Evolutionary conservation across 2,113 vertebrate species (phyloP).

Genomic region (Tangachromis dhanisi): DNA sequence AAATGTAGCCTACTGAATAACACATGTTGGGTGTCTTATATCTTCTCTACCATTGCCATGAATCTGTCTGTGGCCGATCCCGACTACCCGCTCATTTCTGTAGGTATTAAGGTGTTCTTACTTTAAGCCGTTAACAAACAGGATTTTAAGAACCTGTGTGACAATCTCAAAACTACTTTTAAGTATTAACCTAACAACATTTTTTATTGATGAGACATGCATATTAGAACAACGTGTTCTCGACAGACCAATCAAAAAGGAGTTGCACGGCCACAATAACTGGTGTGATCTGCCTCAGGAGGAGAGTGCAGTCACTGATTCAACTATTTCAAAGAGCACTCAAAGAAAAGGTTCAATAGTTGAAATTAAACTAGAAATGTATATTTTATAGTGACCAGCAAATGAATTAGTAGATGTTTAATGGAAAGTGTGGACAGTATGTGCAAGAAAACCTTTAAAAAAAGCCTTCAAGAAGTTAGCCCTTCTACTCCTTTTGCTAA

Average conservation of each 20-base stretch:
- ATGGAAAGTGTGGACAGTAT: not conserved
- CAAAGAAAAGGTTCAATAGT: not conserved
- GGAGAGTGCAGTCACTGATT: not conserved
- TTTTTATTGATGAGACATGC: not conserved
- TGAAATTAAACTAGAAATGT: not conserved
- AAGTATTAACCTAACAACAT: not conserved
- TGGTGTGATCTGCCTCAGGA: not conserved
- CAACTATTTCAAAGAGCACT: not conserved
- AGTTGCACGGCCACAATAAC: not conserved
- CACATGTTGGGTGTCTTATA: not conserved
- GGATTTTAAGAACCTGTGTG: not conserved
- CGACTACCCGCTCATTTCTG: not conserved
- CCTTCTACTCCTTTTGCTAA: not conserved
- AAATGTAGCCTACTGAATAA: not conserved
- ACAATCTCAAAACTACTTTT: not conserved
- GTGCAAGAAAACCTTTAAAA: not conserved
- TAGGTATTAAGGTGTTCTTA: not conserved
- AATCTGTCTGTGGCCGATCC: not conserved
- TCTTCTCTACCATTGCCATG: not conserved
- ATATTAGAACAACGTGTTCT: not conserved
- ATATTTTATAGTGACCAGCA: not conserved
- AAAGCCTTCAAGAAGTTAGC: not conserved
- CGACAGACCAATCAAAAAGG: not conserved
- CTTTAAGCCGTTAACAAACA: not conserved
- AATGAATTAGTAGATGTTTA: not conserved